These are phyloP conservation scores for Catharus minimus DNA, from an alignment of 2,113 vertebrate species.

Conservation along the genomic window DNA sequence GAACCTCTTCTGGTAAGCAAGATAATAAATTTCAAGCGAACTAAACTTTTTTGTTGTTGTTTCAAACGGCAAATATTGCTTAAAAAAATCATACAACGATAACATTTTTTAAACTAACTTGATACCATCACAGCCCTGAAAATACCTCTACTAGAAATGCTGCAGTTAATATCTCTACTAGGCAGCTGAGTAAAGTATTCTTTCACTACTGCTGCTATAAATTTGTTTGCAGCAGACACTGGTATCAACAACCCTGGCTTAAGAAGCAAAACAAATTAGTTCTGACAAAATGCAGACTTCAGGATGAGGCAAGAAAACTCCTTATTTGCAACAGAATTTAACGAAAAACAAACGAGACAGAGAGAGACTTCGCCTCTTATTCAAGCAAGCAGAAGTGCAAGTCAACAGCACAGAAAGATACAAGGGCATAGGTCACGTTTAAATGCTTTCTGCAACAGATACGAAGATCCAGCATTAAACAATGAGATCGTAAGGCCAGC, in stretches of 20 bases:
- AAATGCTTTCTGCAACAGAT: not conserved
- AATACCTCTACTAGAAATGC: not conserved
- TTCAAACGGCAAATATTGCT: not conserved
- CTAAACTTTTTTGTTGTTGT: not conserved
- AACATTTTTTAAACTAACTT: not conserved
- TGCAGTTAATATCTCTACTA: not conserved
- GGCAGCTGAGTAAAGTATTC: not conserved
- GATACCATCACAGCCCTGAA: not conserved
- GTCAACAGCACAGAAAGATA: not conserved
- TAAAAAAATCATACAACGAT: not conserved
- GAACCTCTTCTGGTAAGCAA: not conserved
- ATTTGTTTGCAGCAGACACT: not conserved
- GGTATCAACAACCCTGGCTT: not conserved
- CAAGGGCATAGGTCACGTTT: not conserved
- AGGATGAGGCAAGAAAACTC: not conserved
- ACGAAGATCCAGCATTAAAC: not conserved
- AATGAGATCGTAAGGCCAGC: not conserved
- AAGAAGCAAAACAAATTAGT: not conserved
- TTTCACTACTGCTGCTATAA: not conserved
- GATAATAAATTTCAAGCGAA: fast-evolving
- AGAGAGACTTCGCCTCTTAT: not conserved
- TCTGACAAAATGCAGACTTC: not conserved
- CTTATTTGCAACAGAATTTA: not conserved
- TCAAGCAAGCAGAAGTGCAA: not conserved
- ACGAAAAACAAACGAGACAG: not conserved